Percentiles rank a stretch among this genome's conserved stretches.
These are phyloP conservation scores for Drosophila longiperda DNA, from an alignment of 2,888 invertebrate genomes.

Conservation along the genomic window DNA sequence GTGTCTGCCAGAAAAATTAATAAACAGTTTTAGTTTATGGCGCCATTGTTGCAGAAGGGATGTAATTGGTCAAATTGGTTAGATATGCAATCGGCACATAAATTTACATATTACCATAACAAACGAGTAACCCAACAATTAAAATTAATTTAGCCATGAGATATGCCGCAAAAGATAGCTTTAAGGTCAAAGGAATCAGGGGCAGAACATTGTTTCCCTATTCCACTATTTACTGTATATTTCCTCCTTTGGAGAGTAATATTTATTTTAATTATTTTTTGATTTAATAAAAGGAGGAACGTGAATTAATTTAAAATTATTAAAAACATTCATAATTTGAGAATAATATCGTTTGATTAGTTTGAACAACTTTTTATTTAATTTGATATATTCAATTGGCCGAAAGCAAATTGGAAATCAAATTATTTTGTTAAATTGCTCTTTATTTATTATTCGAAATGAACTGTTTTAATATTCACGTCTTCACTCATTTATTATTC, in stretches of 20 bases:
- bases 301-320: background rate
- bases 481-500: too few relatives aligned
- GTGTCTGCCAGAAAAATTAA: constrained; percentile 29
- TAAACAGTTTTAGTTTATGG: constrained; percentile 37
- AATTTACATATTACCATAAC: constrained; percentile 23
- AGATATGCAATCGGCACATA: constrained; percentile 19
- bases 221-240: background rate
- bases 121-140: background rate
- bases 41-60: constrained; percentile 11
- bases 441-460: too few relatives aligned
- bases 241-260: background rate
- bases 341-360: too few relatives aligned
- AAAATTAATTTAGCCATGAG: constrained; percentile 4
- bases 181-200: background rate
- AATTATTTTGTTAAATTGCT: too few relatives aligned
- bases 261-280: background rate
- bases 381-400: background rate
- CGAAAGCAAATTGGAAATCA: too few relatives aligned
- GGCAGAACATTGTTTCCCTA: too few relatives aligned
- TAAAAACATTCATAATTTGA: background rate
- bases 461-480: too few relatives aligned
- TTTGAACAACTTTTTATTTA: background rate
- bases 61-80: constrained; percentile 35
- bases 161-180: background rate
- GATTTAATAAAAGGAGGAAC: too few relatives aligned